Percentiles rank a stretch among this genome's conserved stretches.
Conservation (phyloP, 2,113 vertebrate genomes). For the Phylloscopus trochilus region DNA sequence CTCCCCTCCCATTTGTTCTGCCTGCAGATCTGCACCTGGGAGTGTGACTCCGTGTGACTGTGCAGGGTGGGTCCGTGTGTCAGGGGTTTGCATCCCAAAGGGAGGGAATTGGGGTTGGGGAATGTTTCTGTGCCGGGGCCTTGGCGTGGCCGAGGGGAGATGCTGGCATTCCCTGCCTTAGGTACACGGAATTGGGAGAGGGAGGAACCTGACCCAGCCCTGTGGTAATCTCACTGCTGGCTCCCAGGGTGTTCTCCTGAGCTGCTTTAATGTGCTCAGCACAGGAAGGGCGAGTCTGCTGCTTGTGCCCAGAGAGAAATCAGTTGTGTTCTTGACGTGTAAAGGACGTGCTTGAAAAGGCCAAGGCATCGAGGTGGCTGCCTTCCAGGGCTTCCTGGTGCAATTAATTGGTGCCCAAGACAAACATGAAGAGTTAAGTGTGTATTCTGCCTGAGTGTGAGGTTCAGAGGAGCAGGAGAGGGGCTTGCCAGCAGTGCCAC, state of each 20-base stretch:
- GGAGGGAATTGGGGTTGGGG: fast-evolving
- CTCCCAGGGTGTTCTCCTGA: background rate
- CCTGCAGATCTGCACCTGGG: fast-evolving
- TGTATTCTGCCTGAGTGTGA: background rate
- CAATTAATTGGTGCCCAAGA: constrained; percentile 13
- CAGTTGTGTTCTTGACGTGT: background rate
- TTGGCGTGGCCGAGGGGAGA: background rate
- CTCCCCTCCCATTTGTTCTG: background rate
- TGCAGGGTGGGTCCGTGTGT: fast-evolving
- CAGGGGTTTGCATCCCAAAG: fast-evolving
- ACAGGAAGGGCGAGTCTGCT: background rate
- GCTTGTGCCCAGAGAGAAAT: background rate
- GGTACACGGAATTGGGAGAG: background rate
- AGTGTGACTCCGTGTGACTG: background rate
- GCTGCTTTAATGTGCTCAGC: background rate
- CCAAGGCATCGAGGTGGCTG: background rate
- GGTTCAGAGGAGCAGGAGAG: background rate
- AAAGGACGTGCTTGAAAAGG: constrained; percentile 37
- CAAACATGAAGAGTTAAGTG: background rate
- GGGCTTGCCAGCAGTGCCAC: background rate
- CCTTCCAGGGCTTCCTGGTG: background rate
- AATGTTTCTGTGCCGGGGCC: background rate
- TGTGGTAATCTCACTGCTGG: background rate
- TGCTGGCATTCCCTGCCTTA: fast-evolving
- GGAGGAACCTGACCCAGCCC: background rate